These are phyloP conservation scores for Drosophila conformis DNA, from an alignment of 2,888 invertebrate species.

Conservation along the genomic window DNA sequence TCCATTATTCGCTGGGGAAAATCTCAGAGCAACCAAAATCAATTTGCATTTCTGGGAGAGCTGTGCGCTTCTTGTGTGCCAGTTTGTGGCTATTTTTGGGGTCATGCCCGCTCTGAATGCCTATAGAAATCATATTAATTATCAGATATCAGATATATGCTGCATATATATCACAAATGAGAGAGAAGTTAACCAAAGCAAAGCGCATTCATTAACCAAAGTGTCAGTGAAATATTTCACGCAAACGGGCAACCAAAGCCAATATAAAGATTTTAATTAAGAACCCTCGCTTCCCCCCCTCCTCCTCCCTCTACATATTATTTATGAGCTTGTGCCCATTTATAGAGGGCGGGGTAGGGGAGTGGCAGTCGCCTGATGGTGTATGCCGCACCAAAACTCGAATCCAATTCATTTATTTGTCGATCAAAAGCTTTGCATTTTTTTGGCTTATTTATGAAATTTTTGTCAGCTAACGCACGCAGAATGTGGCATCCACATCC, in stretches of 20 bases:
- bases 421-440: conserved; percentile 53
- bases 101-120: conserved; percentile 30
- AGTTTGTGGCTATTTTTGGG: conserved; percentile 39
- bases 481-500: conserved; percentile 18
- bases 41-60: neutral
- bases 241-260: conserved; percentile 44
- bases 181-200: conserved; percentile 5
- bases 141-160: conserved; percentile 47
- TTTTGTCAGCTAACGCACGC: neutral
- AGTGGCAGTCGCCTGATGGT: neutral
- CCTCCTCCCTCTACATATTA: conserved; percentile 32
- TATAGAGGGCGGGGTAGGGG: neutral
- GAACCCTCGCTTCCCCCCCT: conserved; percentile 22
- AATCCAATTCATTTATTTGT: conserved; percentile 57
- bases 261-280: conserved; percentile 72
- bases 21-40: neutral
- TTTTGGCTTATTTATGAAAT: conserved; percentile 53
- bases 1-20: neutral
- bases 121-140: conserved; percentile 62
- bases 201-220: conserved; percentile 53
- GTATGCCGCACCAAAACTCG: conserved; percentile 1
- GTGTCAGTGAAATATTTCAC: conserved; percentile 60
- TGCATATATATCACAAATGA: conserved; percentile 48
- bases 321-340: conserved; percentile 58
- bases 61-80: conserved; percentile 13